phyloP scores from a whole-genome alignment of 2,888 invertebrate species.

The Serrognathus titanus region DNA sequence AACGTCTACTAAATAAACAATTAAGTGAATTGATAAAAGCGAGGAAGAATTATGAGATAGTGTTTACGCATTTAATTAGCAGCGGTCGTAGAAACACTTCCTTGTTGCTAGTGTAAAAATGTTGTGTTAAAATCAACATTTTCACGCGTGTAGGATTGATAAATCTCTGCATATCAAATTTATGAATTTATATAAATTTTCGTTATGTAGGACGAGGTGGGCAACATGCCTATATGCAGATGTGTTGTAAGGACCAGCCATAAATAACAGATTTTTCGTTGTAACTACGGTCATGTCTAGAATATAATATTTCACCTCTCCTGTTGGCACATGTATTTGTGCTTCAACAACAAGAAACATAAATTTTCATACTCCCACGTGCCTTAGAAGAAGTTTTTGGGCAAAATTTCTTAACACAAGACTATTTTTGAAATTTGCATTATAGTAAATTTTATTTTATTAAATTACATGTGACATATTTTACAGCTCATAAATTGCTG shows the following conservation, averaged over 20 bases:
- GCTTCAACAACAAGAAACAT: constrained; percentile 23
- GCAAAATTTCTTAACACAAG: constrained; percentile 1
- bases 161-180: no score
- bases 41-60: no score
- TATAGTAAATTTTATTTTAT: constrained; percentile 1
- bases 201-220: constrained; percentile 7
- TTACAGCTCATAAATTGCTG: constrained; percentile 1
- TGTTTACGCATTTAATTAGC: no score
- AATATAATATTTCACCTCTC: constrained; percentile 32
- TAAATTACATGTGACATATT: background rate
- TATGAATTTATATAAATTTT: background rate
- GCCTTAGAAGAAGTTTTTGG: background rate
- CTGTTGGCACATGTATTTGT: constrained; percentile 28
- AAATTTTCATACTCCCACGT: constrained; percentile 29
- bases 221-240: constrained; percentile 11
- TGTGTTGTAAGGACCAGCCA: constrained; percentile 10
- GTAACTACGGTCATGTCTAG: constrained; percentile 29
- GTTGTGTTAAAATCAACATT: no score
- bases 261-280: constrained; percentile 19
- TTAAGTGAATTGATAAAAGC: no score
- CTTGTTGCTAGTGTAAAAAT: no score
- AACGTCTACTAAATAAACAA: no score
- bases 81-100: no score
- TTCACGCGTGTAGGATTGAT: no score
- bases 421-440: background rate